Evolutionary conservation across 2,888 invertebrate genomes (phyloP).

Genomic region (Lydus trimaculatus): DNA sequence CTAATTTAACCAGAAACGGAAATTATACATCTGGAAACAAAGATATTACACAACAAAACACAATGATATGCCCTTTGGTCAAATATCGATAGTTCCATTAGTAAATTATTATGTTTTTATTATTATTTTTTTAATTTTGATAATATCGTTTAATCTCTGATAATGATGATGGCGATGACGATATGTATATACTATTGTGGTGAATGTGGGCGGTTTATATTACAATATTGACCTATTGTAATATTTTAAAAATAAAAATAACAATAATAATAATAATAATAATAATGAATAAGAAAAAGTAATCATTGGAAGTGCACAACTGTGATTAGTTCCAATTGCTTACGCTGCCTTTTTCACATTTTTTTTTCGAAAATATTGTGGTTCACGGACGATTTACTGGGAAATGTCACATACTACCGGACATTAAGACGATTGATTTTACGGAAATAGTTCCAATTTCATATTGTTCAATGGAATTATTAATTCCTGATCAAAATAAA

Average conservation of each 20-base stretch:
- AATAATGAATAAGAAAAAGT: background rate
- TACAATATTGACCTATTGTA: background rate
- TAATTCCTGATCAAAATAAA: no score
- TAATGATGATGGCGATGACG: background rate
- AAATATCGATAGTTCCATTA: background rate
- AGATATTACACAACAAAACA: background rate
- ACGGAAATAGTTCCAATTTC: background rate
- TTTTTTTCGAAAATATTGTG: background rate
- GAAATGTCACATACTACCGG: background rate
- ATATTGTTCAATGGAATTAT: no score
- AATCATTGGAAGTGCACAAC: background rate
- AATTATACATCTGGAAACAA: background rate
- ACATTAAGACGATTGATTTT: background rate
- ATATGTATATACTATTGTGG: no score
- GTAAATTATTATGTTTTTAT: background rate
- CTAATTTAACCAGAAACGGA: background rate
- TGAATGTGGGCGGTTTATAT: no score
- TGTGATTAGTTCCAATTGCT: background rate
- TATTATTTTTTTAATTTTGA: no score
- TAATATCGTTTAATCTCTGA: background rate
- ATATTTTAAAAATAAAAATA: background rate
- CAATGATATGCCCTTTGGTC: background rate
- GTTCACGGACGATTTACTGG: background rate
- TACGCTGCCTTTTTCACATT: background rate
- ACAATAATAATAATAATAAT: background rate